Conservation (phyloP, 2,888 invertebrate genomes). For the Capitulum mitella region DNA sequence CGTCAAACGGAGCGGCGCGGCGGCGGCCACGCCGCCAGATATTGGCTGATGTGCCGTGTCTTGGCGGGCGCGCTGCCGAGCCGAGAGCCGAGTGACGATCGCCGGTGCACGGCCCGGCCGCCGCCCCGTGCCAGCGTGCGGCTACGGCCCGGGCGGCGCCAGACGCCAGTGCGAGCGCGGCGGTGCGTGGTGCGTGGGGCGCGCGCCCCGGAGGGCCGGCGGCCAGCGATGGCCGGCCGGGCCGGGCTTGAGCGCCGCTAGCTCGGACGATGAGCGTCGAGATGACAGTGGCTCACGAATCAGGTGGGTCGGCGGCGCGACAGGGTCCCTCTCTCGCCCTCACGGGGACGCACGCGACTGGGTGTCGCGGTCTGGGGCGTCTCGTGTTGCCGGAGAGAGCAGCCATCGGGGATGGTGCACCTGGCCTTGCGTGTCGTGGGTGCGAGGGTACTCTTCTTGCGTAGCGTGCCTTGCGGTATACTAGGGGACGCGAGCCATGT, state of each 20-base stretch:
- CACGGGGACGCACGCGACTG: no score
- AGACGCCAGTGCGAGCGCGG: neutral
- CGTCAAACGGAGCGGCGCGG: conserved; percentile 1
- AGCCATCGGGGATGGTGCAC: no score
- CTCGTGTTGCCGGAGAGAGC: no score
- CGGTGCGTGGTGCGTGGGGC: neutral
- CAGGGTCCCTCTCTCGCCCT: no score
- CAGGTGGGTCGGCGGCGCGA: neutral
- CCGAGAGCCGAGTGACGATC: neutral
- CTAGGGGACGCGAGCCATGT: no score
- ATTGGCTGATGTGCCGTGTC: neutral
- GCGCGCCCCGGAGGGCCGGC: neutral
- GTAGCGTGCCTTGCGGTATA: no score
- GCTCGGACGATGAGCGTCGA: neutral
- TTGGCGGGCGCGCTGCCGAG: no score
- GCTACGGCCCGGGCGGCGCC: neutral
- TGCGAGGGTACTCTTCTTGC: no score
- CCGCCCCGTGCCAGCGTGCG: neutral
- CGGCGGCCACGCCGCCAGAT: neutral
- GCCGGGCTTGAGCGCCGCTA: neutral
- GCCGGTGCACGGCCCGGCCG: neutral
- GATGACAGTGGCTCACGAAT: neutral
- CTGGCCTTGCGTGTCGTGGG: no score
- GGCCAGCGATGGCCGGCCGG: neutral
- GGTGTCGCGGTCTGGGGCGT: no score